Conservation (phyloP, 2,888 invertebrate species). For the Agrochola lychnidis region DNA sequence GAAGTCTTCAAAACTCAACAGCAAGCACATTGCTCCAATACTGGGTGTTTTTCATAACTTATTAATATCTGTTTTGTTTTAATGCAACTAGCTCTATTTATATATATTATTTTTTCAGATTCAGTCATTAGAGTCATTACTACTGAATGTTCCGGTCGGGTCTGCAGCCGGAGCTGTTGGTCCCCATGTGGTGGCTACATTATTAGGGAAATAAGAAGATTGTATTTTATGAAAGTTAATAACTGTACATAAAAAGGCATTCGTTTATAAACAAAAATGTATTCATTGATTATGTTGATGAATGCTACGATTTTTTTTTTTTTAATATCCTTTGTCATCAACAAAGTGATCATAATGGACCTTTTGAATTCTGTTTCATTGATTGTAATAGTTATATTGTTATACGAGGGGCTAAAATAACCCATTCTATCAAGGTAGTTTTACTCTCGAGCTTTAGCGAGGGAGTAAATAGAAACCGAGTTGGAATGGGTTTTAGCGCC, state of each 20-base stretch:
- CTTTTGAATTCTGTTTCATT: not conserved
- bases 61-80: not conserved
- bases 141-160: not conserved
- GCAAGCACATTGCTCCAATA: not conserved
- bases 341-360: not conserved
- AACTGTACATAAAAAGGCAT: not conserved
- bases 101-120: not conserved
- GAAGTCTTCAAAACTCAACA: not conserved
- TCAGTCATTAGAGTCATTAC: not conserved
- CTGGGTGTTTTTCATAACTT: not conserved
- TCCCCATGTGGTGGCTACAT: not conserved
- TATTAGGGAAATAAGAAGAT: constrained; percentile 28
- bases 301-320: not conserved
- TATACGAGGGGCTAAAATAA: too few relatives aligned
- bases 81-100: not conserved
- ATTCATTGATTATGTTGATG: not conserved
- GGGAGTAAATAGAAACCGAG: too few relatives aligned
- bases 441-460: too few relatives aligned
- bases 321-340: not conserved
- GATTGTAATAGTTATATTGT: not conserved
- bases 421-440: too few relatives aligned
- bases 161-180: not conserved
- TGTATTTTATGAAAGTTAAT: not conserved
- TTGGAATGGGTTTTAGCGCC: too few relatives aligned
- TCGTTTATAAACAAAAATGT: not conserved